These are phyloP conservation scores for Falcaria lacertinaria DNA, from an alignment of 2,888 invertebrate species.

Conservation along the genomic window DNA sequence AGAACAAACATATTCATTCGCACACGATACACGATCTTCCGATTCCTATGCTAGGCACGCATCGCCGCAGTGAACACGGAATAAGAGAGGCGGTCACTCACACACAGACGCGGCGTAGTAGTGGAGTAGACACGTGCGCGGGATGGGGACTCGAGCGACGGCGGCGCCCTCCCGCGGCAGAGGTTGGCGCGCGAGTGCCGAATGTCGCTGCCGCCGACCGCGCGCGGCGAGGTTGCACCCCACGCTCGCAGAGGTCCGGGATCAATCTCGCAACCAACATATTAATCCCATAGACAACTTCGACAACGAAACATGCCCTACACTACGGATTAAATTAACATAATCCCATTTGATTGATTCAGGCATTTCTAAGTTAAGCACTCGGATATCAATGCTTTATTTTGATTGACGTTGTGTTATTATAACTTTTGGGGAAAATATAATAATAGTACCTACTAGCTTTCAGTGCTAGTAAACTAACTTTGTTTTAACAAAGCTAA, in stretches of 20 bases:
- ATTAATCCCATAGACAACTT: slow-evolving; percentile 31
- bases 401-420: no score
- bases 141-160: slow-evolving; percentile 36
- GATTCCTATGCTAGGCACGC: slow-evolving; percentile 67
- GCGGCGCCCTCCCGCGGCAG: slow-evolving; percentile 71
- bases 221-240: slow-evolving; percentile 65
- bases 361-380: no score
- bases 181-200: slow-evolving; percentile 74
- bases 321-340: background rate
- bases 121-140: slow-evolving; percentile 53
- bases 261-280: slow-evolving; percentile 32
- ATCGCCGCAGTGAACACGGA: slow-evolving; percentile 54
- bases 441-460: no score
- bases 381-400: no score
- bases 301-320: background rate
- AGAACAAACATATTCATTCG: slow-evolving; percentile 68
- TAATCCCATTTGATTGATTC: slow-evolving; percentile 22
- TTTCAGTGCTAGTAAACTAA: no score
- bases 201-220: slow-evolving; percentile 25
- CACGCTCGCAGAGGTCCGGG: slow-evolving; percentile 20
- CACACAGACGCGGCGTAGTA: slow-evolving; percentile 39
- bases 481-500: no score
- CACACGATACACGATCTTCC: slow-evolving; percentile 49
- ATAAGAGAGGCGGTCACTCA: slow-evolving; percentile 62
- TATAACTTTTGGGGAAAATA: no score